A percentile compares a stretch with the other conserved stretches of the same genome.
These are phyloP conservation scores for Palythoa grandis DNA, from an alignment of 92 coral and sea anemone genomes.

Conservation along the genomic window DNA sequence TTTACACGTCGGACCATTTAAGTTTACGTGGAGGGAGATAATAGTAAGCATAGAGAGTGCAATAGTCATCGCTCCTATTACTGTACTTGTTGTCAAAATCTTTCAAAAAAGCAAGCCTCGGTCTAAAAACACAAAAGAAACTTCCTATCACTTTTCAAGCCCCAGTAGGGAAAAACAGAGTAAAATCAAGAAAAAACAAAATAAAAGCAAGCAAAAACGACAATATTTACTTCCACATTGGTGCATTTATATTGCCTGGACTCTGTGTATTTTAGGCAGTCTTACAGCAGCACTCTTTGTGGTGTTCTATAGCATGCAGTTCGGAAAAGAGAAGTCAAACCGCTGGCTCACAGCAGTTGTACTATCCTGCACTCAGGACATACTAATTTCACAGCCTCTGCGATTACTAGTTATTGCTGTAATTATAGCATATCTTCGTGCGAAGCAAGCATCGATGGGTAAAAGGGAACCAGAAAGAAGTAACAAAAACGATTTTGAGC, in stretches of 20 bases:
- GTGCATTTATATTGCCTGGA: conserved; percentile 50
- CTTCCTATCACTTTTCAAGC: neutral
- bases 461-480: neutral
- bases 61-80: conserved; percentile 36
- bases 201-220: neutral
- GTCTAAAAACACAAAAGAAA: neutral
- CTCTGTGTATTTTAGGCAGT: conserved; percentile 41
- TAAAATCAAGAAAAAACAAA: neutral
- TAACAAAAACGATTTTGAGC: neutral
- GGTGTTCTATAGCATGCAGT: conserved; percentile 45
- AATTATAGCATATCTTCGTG: conserved; percentile 11
- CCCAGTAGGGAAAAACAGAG: neutral
- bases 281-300: conserved; percentile 50
- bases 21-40: conserved; percentile 45
- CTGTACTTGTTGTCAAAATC: conserved; percentile 39
- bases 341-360: conserved; percentile 60
- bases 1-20: conserved; percentile 52
- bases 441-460: conserved; percentile 1
- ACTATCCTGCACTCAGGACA: conserved; percentile 47
- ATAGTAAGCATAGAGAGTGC: conserved; percentile 49
- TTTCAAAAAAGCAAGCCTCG: conserved; percentile 49
- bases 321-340: conserved; percentile 54
- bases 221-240: conserved; percentile 46
- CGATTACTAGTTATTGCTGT: conserved; percentile 42
- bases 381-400: conserved; percentile 51